These are phyloP conservation scores for Pardalotus punctatus DNA, from an alignment of 2,113 vertebrate species.

Conservation along the genomic window DNA sequence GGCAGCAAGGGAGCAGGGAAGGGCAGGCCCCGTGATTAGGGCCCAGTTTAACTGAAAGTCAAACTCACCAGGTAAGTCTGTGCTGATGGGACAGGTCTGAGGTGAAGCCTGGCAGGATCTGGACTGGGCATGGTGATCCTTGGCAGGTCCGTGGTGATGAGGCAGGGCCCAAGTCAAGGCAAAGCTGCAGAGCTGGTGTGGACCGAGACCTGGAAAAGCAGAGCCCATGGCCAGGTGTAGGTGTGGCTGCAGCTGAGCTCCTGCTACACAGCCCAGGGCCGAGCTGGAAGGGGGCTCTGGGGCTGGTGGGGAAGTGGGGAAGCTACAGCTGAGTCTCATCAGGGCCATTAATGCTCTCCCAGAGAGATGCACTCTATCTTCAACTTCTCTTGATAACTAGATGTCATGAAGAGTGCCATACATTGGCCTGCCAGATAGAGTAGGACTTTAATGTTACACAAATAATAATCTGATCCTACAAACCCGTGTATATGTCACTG, in stretches of 20 bases:
- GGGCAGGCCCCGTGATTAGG: not conserved
- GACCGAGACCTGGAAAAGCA: not conserved
- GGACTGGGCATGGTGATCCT: rapidly evolving
- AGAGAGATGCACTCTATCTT: not conserved
- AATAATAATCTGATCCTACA: conserved; percentile 25
- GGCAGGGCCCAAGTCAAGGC: not conserved
- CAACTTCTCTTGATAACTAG: not conserved
- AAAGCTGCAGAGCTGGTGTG: not conserved
- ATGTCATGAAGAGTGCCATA: not conserved
- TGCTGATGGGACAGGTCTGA: rapidly evolving
- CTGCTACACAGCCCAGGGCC: not conserved
- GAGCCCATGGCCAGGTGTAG: not conserved
- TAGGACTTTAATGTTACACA: not conserved
- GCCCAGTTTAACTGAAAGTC: not conserved
- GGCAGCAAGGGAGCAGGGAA: not conserved
- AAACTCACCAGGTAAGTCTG: not conserved
- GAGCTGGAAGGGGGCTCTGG: not conserved
- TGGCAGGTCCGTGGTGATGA: not conserved
- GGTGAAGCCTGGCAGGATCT: not conserved
- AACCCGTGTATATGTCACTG: not conserved
- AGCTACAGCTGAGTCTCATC: not conserved
- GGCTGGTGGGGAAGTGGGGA: not conserved
- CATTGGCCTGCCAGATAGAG: not conserved
- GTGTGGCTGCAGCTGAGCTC: not conserved
- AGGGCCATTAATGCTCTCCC: not conserved